Evolutionary conservation across 2,888 invertebrate genomes (phyloP), one percentile per base, ranked within the genome.

Genomic region (Deilephila elpenor): DNA sequence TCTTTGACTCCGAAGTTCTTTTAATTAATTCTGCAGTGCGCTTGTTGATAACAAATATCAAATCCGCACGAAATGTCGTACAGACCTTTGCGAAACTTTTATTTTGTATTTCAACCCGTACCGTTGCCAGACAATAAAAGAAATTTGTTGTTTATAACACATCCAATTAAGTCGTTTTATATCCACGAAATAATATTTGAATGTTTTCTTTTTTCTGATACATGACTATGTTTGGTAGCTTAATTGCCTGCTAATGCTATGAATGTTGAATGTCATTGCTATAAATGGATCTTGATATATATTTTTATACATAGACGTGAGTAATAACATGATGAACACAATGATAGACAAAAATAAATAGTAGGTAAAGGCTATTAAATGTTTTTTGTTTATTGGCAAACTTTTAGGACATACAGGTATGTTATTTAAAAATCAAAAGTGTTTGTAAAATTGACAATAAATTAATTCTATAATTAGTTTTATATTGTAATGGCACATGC

Each of bases 111-210:
- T n/a, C 17, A 37, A 56, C 5, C 20, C 37, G 8, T n/a, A 64
- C 20, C 11, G 20, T 37, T 64, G 20, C 37, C 37, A 64, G 37
- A 19, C 62, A 64, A n/a, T 37, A 4, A 64, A 64, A 32, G 32
- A 64, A 37, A 62, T 64, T 64, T 64, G 62, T 64, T n/a, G 32
- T 64, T 64, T 11, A 64, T 61, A 34, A 34, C 34, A 32, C 34
- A n/a, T 34, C n/a, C 20, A n/a, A 64, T 37, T 37, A 64, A 4
- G 19, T 37, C 7, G 62, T 34, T 64, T 64, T 37, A 37, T 64
- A 37, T 20, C 37, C 19, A 6, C 62, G 37, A 11, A 6, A 11
- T 34, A 62, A 34, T 34, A 34, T n/a, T 62, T 64, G 4, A 34
- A 19, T 64, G n/a, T n/a, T 37, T 64, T 34, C 37, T 20, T 60